A percentile compares a stretch with the other conserved stretches of the same genome.
These are phyloP conservation scores for Crotalus viridis DNA, from an alignment of 2,113 vertebrate species.

Conservation along the genomic window DNA sequence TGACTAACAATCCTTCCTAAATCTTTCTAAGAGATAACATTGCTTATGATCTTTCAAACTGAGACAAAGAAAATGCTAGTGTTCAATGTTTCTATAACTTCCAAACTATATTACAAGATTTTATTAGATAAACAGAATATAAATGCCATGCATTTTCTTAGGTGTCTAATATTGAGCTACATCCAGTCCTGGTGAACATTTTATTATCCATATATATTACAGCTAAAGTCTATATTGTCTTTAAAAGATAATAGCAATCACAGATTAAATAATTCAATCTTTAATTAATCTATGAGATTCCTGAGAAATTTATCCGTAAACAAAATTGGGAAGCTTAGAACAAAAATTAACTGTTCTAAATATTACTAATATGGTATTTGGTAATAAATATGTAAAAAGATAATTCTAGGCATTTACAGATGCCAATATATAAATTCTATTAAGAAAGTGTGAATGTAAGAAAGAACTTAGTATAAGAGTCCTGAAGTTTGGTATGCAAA, in stretches of 20 bases:
- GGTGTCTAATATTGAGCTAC: background rate
- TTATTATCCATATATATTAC: background rate
- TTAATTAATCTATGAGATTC: background rate
- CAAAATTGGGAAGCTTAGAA: background rate
- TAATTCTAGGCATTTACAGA: no score
- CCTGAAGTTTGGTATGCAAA: background rate
- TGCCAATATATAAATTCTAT: background rate
- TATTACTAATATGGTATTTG: background rate
- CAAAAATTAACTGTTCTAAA: background rate
- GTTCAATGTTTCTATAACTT: slow-evolving; percentile 21
- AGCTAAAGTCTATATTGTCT: background rate
- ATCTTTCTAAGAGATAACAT: background rate
- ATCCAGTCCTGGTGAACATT: background rate
- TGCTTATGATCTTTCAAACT: background rate
- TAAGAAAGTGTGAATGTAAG: background rate
- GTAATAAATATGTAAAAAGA: no score
- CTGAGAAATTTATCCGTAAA: background rate
- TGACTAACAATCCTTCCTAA: background rate
- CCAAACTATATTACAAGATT: background rate
- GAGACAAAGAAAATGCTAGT: background rate
- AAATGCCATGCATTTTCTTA: background rate
- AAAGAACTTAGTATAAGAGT: background rate
- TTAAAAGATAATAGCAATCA: background rate
- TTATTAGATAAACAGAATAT: background rate
- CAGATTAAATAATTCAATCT: background rate